Base-by-base conservation (phyloP, 2,888 invertebrate genomes). In the Chaetogeoica ovagalla region DNA sequence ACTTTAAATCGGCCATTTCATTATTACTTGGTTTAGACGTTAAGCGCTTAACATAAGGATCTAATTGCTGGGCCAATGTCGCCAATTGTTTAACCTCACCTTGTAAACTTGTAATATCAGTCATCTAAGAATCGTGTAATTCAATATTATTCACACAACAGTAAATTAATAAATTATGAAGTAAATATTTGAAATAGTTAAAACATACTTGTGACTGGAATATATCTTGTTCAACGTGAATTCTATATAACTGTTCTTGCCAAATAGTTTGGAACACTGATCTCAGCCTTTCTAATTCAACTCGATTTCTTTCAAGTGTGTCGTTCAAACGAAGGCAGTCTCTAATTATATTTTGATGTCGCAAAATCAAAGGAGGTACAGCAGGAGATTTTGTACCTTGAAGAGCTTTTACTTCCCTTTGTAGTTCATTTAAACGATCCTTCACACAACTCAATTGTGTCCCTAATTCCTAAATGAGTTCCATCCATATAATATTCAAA, bases 181-280 rank as follows among this genome's bases (percentile, higher is more conserved):
- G 11, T 8, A 59, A 39, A 60, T 17, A 72, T 19, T 23, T 60
- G 0, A 57, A 57, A 57, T 23, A 0, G 7, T 63, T 55, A 30
- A 43, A 13, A 68, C 21, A 63, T 72, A 88, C 89, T 87, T 89
- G 89, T 55, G 89, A 87, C 84, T 89, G 88, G 84, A 90, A 90
- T 60, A 91, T 88, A 84, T 92, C 91, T 85, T 92, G 92, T 85
- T 93, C 92, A 11, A 91, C 88, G 70, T 91, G 89, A 82, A 93
- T 89, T 82, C 91, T 87, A 86, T 92, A 91, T 43, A 92, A 86
- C 84, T 91, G 91, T 84, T 92, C 92, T 85, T 92, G 92, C 92
- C 92, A 92, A 3, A 91, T 88, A 69, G 90, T 87, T 83, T 91
- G 90, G 83, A 91, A 91, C 8, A 89, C 87, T 9, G 88, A 87